phyloP scores from a whole-genome alignment of 2,113 vertebrate species.

The Thunnus maccoyii region DNA sequence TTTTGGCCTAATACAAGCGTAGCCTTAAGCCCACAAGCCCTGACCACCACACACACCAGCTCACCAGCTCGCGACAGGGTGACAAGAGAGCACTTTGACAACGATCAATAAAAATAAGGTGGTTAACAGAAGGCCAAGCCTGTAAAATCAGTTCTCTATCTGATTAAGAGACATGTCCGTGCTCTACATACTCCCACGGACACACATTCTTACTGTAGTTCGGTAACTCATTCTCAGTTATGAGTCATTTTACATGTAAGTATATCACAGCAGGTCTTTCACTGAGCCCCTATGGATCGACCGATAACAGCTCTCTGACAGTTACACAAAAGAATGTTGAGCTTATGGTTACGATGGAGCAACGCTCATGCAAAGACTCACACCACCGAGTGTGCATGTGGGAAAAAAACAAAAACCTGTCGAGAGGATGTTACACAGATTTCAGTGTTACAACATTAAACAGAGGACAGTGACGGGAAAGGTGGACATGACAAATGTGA shows the following conservation, averaged over 20 bases:
- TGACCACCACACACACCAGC: slow-evolving; percentile 31
- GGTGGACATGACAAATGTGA: not conserved
- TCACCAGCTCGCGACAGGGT: slow-evolving; percentile 2
- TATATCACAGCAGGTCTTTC: not conserved
- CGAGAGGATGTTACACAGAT: not conserved
- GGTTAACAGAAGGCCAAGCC: slow-evolving; percentile 39
- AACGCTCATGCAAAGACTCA: not conserved
- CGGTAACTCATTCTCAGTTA: slow-evolving; percentile 8
- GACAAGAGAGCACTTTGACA: slow-evolving; percentile 52
- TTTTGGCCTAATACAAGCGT: slow-evolving; percentile 53
- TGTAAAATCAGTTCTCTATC: slow-evolving; percentile 63
- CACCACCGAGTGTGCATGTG: not conserved
- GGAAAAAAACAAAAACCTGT: not conserved
- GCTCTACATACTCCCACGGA: not conserved
- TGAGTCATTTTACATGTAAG: not conserved
- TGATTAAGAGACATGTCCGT: slow-evolving; percentile 49
- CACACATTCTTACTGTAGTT: not conserved
- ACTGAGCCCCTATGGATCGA: slow-evolving; percentile 14
- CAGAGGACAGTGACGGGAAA: not conserved
- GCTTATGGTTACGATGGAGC: not conserved
- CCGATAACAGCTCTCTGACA: slow-evolving; percentile 12
- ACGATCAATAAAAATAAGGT: slow-evolving; percentile 72
- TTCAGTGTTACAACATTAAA: not conserved
- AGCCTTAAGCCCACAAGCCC: slow-evolving; percentile 2
- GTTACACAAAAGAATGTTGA: not conserved